A percentile compares a stretch with the other conserved stretches of the same genome.
Evolutionary conservation across 2,113 vertebrate species (phyloP).

Genomic region (Odocoileus virginianus): DNA sequence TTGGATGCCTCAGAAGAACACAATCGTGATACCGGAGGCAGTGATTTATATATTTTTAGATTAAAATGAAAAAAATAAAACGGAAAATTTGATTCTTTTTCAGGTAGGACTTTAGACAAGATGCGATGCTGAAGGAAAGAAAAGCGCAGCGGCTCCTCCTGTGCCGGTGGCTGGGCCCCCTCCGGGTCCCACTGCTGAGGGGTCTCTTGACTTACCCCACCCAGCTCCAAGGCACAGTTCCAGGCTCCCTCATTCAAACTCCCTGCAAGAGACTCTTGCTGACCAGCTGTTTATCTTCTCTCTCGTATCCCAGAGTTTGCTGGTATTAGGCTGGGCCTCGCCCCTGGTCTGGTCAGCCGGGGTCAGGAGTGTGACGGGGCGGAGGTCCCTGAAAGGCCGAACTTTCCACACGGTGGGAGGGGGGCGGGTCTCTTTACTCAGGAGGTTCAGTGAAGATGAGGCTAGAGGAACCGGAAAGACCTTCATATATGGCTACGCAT

Average conservation of each 20-base stretch:
- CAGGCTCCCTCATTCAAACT: not conserved
- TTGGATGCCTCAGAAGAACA: not conserved
- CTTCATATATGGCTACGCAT: not conserved
- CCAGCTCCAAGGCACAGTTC: not conserved
- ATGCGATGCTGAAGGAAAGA: not conserved
- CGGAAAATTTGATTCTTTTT: not conserved
- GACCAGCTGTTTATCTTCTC: not conserved
- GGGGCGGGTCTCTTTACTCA: not conserved
- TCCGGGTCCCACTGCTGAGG: not conserved
- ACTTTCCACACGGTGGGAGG: not conserved
- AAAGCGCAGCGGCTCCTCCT: not conserved
- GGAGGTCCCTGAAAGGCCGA: not conserved
- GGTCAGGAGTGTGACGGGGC: not conserved
- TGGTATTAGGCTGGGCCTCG: not conserved
- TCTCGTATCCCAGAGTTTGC: not conserved
- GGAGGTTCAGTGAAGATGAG: not conserved
- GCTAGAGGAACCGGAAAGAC: not conserved
- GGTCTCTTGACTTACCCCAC: rapidly evolving
- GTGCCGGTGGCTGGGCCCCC: rapidly evolving
- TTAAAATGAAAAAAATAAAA: not conserved
- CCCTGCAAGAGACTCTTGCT: not conserved
- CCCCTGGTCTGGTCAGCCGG: not conserved
- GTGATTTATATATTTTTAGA: not conserved
- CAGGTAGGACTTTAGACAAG: not conserved
- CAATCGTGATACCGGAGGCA: not conserved